Evolutionary conservation across 2,888 invertebrate genomes (phyloP).

Genomic region (Papilio gigon): DNA sequence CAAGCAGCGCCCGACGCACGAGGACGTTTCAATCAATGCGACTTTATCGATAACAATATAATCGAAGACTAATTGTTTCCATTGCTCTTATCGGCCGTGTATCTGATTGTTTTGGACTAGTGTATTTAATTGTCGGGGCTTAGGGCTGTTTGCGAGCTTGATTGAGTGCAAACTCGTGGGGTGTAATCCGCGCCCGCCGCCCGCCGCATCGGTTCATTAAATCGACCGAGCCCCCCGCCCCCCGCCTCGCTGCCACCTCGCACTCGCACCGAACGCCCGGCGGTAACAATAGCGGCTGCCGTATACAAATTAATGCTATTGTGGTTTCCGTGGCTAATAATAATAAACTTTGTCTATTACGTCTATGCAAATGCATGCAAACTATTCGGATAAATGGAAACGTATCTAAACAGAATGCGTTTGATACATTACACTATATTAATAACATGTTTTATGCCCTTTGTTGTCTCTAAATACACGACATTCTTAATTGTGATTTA

Average conservation of each 20-base stretch:
- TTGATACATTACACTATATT: constrained; percentile 13
- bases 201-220: constrained; percentile 80
- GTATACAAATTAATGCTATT: constrained; percentile 79
- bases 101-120: constrained; percentile 74
- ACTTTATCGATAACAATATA: constrained; percentile 53
- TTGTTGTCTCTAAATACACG: not conserved
- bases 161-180: constrained; percentile 80
- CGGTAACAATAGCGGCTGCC: constrained; percentile 66
- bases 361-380: constrained; percentile 31
- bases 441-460: not conserved
- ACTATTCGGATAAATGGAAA: constrained; percentile 23
- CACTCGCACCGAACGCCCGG: constrained; percentile 46
- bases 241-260: constrained; percentile 48
- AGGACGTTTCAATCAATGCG: constrained; percentile 47
- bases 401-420: constrained; percentile 8
- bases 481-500: not conserved
- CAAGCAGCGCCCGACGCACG: constrained; percentile 29
- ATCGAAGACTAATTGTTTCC: constrained; percentile 61
- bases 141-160: constrained; percentile 80
- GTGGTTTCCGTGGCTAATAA: constrained; percentile 50
- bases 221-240: constrained; percentile 61
- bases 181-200: constrained; percentile 75
- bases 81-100: constrained; percentile 73
- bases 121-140: constrained; percentile 79
- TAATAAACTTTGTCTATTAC: constrained; percentile 35